Base-by-base conservation (phyloP, 1,140 invertebrate genomes). In the Anastrepha ludens region DNA sequence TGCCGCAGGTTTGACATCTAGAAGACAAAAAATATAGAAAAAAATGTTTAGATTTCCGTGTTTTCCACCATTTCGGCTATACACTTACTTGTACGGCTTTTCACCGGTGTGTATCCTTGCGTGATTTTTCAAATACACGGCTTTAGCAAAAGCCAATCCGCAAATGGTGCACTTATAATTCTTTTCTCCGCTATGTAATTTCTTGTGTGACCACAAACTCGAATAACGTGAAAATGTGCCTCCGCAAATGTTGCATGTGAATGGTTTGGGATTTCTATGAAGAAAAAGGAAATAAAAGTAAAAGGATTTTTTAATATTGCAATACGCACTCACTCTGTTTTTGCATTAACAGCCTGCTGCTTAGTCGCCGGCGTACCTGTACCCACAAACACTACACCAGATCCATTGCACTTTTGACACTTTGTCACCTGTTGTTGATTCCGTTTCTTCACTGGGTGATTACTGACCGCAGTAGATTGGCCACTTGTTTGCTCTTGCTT, bases 91-190 rank as follows among this genome's bases (percentile, higher is more conserved):
- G 91, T 97, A 98, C 2, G 97, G 97, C 90, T 97, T 97, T 92
- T 97, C 97, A 67, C 96, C 96, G 4, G 95, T 96, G 85, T 98
- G 97, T 90, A 98, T 97, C 87, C 97, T 94, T 59, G 96, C 96
- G 93, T 98, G 97, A 93, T 99, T 99, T 92, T 98, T 98, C 81
- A 99, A 94, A 94, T 97, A 97, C 9, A 97, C 97, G 65, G 97
- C 97, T 93, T 97, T 97, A 44, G 98, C 98, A 94, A 99, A 99
- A 87, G 97, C 97, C 88, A 99, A 96, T 44, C 97, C 97, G 94
- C 98, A 99, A 62, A 98, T 97, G 90, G 97, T 97, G 94, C 98
- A 99, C 93, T 97, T 97, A 92, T 98, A 97, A 89, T 97, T 97
- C 93, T 98, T 98, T 92, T 98, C 97, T 47, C 97, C 97, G 86